Evolutionary conservation across 2,888 invertebrate species (phyloP), one percentile per base, ranked within the genome.

Genomic region (Spodoptera littoralis): DNA sequence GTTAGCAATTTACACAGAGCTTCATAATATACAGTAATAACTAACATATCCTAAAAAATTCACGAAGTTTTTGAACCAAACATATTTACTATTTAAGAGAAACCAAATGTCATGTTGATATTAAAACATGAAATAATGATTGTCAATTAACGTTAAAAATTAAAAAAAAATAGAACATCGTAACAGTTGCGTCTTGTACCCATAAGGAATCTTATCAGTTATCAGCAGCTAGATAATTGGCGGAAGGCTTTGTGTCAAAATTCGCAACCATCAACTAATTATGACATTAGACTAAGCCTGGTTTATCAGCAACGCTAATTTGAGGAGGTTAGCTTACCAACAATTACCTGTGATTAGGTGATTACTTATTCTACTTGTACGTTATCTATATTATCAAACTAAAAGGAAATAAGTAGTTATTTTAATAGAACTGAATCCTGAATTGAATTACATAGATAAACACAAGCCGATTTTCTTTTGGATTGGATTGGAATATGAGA

Each of bases 151-250:
- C 36, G 36, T 22, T 18, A 18, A 18, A 18, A 51, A 24, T 50
- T 43, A 1, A 1, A 36, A 42, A 18, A 8, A 36, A 52, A 53
- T 43, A n/a, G 22, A 44, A 42, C 6, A 22, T 1, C 9, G 24
- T 13, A 51, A 54, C 11, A 2, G 47, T 44, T 22, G n/a, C 58
- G 48, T 18, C 11, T 46, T 30, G 5, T 46, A n/a, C 41, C 53
- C 41, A 45, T 11, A 46, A 57, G 56, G 12, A 70, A 65, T 60
- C 18, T 70, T 66, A 76, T 71, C 72, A 62, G 45, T 11, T 49
- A 67, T 54, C 27, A 51, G 51, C 22, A 41, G 27, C 41, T 8
- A n/a, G 18, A 24, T 65, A 75, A 70, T 62, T 61, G 46, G 59
- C 46, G 57, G 30, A 27, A 22, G 64, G 11, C 24, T 27, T 65